These are phyloP conservation scores for Nothocercus julius DNA, from an alignment of 2,113 vertebrate genomes.

Conservation along the genomic window DNA sequence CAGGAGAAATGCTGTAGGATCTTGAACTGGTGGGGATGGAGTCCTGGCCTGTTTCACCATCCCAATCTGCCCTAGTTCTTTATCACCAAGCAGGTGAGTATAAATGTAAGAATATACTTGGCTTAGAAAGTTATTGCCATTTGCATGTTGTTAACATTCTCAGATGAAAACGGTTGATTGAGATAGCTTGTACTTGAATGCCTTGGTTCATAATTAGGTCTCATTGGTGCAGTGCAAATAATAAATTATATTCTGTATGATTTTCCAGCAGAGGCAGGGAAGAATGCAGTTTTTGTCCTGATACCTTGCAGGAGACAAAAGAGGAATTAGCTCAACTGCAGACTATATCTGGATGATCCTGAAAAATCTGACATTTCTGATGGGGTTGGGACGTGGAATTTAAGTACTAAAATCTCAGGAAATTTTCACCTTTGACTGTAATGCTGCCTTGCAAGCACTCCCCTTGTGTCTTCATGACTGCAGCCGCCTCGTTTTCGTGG, in stretches of 20 bases:
- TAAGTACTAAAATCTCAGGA: background rate
- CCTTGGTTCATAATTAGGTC: background rate
- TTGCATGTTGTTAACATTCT: conserved; percentile 21
- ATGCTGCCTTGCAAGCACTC: background rate
- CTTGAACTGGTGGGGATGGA: background rate
- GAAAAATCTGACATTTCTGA: conserved; percentile 3
- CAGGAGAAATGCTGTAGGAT: background rate
- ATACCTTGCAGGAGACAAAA: background rate
- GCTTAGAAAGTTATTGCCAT: background rate
- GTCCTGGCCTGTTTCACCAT: background rate
- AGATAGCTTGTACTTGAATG: background rate
- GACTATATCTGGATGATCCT: background rate
- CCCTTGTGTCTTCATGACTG: conserved; percentile 2
- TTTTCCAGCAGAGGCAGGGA: conserved; percentile 11
- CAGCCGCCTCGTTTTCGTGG: conserved; percentile 31
- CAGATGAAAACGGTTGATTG: background rate
- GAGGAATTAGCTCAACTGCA: background rate
- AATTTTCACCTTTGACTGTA: background rate
- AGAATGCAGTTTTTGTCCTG: background rate
- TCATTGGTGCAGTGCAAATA: background rate
- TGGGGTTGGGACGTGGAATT: background rate
- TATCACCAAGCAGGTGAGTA: background rate
- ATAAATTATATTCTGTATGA: background rate
- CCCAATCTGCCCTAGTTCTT: background rate
- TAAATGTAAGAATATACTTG: background rate